phyloP scores from a whole-genome alignment of 2,113 vertebrate species.

The Engystomops pustulosus region DNA sequence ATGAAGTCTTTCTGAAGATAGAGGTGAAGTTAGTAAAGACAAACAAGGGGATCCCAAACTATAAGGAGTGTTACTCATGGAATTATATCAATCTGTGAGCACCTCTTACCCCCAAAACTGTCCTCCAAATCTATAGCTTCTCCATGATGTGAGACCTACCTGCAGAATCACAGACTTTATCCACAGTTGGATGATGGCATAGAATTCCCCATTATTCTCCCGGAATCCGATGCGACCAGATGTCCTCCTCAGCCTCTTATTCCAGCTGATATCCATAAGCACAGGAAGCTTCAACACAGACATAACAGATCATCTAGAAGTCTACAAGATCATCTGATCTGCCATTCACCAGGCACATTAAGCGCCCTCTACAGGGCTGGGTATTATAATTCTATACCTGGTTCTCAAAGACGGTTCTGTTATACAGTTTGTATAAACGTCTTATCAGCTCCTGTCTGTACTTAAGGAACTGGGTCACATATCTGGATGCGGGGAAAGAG shows the following conservation, averaged over 20 bases:
- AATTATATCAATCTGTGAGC: neutral
- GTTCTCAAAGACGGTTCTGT: neutral
- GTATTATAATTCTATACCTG: neutral
- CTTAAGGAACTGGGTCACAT: neutral
- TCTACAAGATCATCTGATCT: no score
- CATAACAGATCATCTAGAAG: no score
- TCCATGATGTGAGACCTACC: neutral
- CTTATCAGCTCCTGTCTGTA: neutral
- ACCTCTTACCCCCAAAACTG: neutral
- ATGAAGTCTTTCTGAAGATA: neutral
- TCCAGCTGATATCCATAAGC: neutral
- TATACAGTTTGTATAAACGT: neutral
- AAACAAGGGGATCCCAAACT: no score
- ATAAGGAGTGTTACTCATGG: no score
- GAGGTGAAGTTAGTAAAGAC: neutral
- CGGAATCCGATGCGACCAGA: neutral
- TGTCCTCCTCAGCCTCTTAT: neutral
- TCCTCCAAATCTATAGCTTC: neutral
- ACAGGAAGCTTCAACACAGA: neutral
- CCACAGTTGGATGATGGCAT: neutral
- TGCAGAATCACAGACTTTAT: neutral
- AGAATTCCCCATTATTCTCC: neutral
- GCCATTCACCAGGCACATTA: neutral
- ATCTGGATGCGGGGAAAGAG: neutral
- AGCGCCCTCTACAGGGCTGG: neutral